Evolutionary conservation across 2,797 vertebrate genomes (phyloP), one percentile per base, ranked within the genome.

Genomic region (Kryptolebias ocellatus): DNA sequence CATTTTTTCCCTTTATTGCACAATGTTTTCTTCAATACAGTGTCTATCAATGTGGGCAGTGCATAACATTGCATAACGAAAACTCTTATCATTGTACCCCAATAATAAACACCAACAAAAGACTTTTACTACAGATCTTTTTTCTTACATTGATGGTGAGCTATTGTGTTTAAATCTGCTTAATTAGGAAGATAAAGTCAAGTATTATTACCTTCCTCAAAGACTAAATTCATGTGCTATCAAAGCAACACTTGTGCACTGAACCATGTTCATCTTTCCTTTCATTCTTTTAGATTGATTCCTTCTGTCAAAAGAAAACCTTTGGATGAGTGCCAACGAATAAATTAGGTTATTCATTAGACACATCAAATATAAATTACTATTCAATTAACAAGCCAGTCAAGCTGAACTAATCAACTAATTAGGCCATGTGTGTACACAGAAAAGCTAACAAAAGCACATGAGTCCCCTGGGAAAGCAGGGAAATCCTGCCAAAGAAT

Each of bases 401-500:
- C 91, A 92, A 90, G 90, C 90, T 87, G 87, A 92, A 91, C 92
- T 92, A 93, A 92, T 94, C 87, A 92, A 92, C 89, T 90, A 93
- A 94, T 94, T 94, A 94, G 85, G 68, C 77, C 46, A 84, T 89
- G 83, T 92, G 93, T 93, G 90, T 92, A 91, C 83, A 89, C 85
- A 92, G 91, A 90, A 86, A 92, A 83, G 89, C 90, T 83, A 92
- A 93, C 90, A 90, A 91, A 92, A 90, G 88, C 88, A 28, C 83
- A 85, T 2, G 56, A 72, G 78, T 92, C 93, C 91, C 93, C 72
- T 62, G 93, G 92, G 94, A 91, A 83, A 79, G 83, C 69, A 61
- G 73, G 80, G 84, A 89, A 90, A 88, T 65, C 81, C 86, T 83
- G 83, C 71, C 85, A 72, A 81, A 85, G 86, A 87, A 86, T 79